phyloP scores from a whole-genome alignment of 2,888 invertebrate species.

The Scaptodrosophila latifasciaeformis region DNA sequence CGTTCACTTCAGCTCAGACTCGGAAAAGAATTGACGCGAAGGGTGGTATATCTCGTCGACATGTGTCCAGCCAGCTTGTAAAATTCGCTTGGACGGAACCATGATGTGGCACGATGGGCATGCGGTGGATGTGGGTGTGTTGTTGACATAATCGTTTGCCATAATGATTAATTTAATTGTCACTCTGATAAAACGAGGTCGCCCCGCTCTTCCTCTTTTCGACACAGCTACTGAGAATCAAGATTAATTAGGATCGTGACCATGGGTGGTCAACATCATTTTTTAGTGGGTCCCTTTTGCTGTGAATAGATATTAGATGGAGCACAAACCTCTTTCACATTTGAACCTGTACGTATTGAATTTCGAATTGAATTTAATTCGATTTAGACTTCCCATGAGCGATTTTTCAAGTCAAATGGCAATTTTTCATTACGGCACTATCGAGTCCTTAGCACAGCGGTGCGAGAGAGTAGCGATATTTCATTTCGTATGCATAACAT shows the following conservation, averaged over 20 bases:
- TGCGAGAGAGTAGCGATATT: background rate
- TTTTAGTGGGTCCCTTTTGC: slow-evolving; percentile 36
- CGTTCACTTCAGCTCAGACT: no score
- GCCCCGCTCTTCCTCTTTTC: slow-evolving; percentile 7
- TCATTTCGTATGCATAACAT: slow-evolving; percentile 44
- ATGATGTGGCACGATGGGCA: no score
- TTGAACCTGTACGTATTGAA: slow-evolving; percentile 7
- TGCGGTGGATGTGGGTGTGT: slow-evolving; percentile 22
- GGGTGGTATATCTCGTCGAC: no score
- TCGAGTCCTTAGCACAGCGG: no score
- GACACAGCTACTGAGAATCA: slow-evolving; percentile 47
- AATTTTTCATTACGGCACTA: no score
- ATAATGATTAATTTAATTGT: slow-evolving; percentile 72
- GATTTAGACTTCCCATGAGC: slow-evolving; percentile 19
- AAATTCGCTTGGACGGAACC: no score
- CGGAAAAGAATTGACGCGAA: no score
- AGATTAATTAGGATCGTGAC: slow-evolving; percentile 63
- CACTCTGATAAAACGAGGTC: slow-evolving; percentile 60
- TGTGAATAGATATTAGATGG: background rate
- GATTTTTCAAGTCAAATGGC: slow-evolving; percentile 7
- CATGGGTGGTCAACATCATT: slow-evolving; percentile 67
- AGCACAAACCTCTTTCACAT: no score
- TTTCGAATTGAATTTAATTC: slow-evolving; percentile 47
- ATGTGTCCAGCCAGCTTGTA: no score
- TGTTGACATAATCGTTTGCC: slow-evolving; percentile 69